phyloP scores from a whole-genome alignment of 92 coral and sea anemone genomes.

The Bergia puertoricense region DNA sequence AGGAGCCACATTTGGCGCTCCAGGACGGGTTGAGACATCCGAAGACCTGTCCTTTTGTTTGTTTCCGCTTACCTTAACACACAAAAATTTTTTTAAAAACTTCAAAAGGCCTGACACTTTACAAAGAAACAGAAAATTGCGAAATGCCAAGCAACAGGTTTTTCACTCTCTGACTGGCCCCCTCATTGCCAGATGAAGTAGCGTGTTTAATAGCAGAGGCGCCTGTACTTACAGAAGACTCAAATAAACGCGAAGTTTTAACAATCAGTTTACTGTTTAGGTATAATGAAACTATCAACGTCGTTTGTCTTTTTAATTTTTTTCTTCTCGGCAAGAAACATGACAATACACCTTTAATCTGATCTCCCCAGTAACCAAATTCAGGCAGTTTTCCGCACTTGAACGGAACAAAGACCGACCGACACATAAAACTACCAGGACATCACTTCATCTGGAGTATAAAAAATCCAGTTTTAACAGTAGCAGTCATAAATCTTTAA shows the following conservation, averaged over 20 bases:
- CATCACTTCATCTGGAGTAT: background rate
- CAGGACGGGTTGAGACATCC: background rate
- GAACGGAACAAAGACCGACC: background rate
- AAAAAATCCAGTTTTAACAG: background rate
- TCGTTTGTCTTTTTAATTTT: background rate
- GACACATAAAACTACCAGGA: background rate
- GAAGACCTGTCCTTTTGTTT: background rate
- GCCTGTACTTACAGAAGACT: background rate
- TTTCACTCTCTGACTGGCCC: background rate
- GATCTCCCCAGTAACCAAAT: background rate
- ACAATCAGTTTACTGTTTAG: background rate
- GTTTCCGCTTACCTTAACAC: background rate
- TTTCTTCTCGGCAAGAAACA: background rate
- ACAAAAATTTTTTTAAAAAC: background rate
- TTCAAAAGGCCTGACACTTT: background rate
- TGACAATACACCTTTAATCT: background rate
- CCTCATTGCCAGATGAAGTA: background rate
- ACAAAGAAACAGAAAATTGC: background rate
- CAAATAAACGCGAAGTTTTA: background rate
- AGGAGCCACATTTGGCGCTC: background rate
- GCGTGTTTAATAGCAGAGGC: no score
- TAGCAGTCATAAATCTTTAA: background rate
- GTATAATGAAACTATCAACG: background rate
- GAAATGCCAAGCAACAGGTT: background rate
- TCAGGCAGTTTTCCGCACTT: background rate